These are phyloP conservation scores for Syrphus vitripennis DNA, from an alignment of 2,888 invertebrate species.

Conservation along the genomic window DNA sequence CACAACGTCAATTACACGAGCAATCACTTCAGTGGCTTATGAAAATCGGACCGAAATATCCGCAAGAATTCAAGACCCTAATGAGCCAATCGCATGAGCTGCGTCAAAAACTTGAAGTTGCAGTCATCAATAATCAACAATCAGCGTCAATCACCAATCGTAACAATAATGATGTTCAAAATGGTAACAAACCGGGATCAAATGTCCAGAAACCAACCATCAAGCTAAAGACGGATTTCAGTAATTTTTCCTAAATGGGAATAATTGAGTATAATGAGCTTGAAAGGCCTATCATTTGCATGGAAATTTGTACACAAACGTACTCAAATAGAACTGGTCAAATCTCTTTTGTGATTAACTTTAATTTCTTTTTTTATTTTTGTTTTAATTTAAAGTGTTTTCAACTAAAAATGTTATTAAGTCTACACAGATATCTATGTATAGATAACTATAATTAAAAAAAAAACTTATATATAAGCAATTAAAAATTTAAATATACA, in stretches of 20 bases:
- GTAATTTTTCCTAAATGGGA: constrained; percentile 89
- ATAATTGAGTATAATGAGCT: constrained; percentile 28
- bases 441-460: constrained; percentile 51
- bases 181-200: constrained; percentile 76
- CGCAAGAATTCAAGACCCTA: constrained; percentile 95
- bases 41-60: constrained; percentile 95
- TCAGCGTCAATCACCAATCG: constrained; percentile 81
- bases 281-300: constrained; percentile 13
- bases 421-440: constrained; percentile 59
- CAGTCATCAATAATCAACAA: constrained; percentile 89
- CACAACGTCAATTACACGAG: constrained; percentile 90
- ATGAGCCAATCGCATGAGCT: constrained; percentile 92
- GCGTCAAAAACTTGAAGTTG: constrained; percentile 91
- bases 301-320: neutral
- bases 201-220: constrained; percentile 87
- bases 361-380: constrained; percentile 28
- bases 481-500: constrained; percentile 17
- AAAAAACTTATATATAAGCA: constrained; percentile 44
- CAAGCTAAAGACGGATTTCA: constrained; percentile 96
- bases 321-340: constrained; percentile 45
- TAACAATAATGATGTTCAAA: constrained; percentile 81
- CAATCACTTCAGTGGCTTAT: constrained; percentile 94
- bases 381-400: constrained; percentile 42
- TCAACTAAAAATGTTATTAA: constrained; percentile 48
- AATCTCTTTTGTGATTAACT: constrained; percentile 65